phyloP scores from a whole-genome alignment of 2,888 invertebrate genomes.

The Uloborus plumipes region DNA sequence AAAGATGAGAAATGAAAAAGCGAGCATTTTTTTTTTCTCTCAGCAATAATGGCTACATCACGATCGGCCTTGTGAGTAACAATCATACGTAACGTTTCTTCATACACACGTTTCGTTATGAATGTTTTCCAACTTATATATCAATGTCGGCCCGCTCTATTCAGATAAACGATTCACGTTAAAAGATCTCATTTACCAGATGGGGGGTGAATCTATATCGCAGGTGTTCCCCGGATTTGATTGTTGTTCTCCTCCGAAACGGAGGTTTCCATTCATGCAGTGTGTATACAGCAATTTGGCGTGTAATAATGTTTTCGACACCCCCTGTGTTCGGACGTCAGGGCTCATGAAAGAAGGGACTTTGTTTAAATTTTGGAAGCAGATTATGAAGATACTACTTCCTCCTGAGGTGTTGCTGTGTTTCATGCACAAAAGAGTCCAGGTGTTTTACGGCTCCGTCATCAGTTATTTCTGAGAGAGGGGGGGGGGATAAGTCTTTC shows the following conservation, averaged over 20 bases:
- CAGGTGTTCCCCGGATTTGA: slow-evolving; percentile 25
- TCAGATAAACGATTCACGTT: slow-evolving; percentile 32
- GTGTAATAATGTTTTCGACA: too few species aligned
- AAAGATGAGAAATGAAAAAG: slow-evolving; percentile 9
- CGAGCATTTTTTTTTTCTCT: slow-evolving; percentile 18
- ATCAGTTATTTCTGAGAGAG: too few species aligned
- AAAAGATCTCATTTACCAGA: slow-evolving; percentile 47
- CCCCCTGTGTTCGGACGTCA: too few species aligned
- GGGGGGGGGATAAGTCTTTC: too few species aligned
- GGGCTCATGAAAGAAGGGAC: too few species aligned
- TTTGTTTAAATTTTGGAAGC: too few species aligned
- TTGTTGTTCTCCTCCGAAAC: neutral
- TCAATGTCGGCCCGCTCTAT: slow-evolving; percentile 38
- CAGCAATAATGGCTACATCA: slow-evolving; percentile 39
- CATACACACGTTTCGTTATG: slow-evolving; percentile 33
- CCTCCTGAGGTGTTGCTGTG: too few species aligned
- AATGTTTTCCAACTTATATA: slow-evolving; percentile 36
- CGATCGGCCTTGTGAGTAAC: slow-evolving; percentile 9
- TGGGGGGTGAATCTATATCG: slow-evolving; percentile 3
- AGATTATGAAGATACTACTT: too few species aligned
- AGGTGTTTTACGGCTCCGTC: too few species aligned
- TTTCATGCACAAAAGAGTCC: too few species aligned
- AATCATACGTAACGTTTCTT: slow-evolving; percentile 18
- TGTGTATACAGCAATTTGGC: too few species aligned
- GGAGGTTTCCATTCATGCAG: too few species aligned